Base-by-base conservation (phyloP, 2,888 invertebrate genomes). In the Zygothrica quintamaculata region DNA sequence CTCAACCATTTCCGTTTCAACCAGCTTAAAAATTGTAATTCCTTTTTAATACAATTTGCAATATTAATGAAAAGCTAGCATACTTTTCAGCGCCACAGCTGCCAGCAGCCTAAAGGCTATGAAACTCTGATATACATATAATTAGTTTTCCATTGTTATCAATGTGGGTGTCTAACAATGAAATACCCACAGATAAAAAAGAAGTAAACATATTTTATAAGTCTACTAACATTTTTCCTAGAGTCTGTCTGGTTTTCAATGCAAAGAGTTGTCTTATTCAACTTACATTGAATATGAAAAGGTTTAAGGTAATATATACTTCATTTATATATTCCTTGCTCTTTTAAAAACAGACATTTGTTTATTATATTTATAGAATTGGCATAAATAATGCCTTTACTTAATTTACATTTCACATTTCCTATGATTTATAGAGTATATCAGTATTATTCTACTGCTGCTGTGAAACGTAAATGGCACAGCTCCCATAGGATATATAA, bases 401-500 rank as follows among this genome's bases (percentile, higher is more conserved):
- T 22, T 22, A 22, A 22, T 22, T 22, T 22, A 22, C 18, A 22
- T 22, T 5, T 5, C 18, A 22, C 33, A 13, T 34, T 52, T 42
- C n/a, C 12, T 26, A 37, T 8, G 7, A 18, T 13, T 34, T 22
- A 26, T 12, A 47, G 60, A 37, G 40, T 40, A 65, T 44, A 43
- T 13, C n/a, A 39, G 26, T 36, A 22, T 34, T 39, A 46, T 29
- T 43, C 33, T 47, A 50, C 60, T 47, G 61, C 34, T 37, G 56
- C 60, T 48, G 52, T 40, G 12, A 33, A 48, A 40, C 13, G 61
- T 43, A 78, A 68, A 70, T 75, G 57, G 61, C 60, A 84, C 64
- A 53, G 65, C 69, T 84, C 87, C 84, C 84, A 16, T n/a, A 65
- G 80, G 84, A 82, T 51, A 37, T 55, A 61, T 65, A 75, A 75